phyloP scores from a whole-genome alignment of 2,888 invertebrate genomes.

The Leuctra nigra region DNA sequence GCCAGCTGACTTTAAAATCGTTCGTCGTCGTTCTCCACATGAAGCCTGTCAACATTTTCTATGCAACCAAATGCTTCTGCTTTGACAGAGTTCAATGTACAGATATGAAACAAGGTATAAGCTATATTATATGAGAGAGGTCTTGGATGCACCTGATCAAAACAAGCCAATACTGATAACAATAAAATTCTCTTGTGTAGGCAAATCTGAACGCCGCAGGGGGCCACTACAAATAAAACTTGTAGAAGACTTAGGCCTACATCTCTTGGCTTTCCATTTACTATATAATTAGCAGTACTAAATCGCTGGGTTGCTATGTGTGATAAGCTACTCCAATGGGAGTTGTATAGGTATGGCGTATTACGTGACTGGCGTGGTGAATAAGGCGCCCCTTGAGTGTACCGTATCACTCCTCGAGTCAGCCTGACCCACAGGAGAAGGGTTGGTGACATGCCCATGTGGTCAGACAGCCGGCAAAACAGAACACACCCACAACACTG shows the following conservation, averaged over 20 bases:
- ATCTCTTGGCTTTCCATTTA: conserved; percentile 10
- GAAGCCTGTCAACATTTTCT: no score
- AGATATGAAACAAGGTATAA: no score
- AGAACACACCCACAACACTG: no score
- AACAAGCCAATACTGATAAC: background rate
- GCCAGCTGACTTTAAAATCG: no score
- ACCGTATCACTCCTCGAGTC: background rate
- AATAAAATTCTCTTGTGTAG: background rate
- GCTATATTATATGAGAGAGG: no score
- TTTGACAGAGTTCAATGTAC: no score
- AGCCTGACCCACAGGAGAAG: background rate
- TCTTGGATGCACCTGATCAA: no score
- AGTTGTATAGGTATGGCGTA: no score
- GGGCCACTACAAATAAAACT: conserved; percentile 8
- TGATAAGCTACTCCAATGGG: conserved; percentile 6
- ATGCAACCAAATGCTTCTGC: no score
- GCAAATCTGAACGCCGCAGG: conserved; percentile 14
- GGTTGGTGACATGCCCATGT: background rate
- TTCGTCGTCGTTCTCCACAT: no score
- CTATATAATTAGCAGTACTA: conserved; percentile 25
- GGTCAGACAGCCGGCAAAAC: background rate
- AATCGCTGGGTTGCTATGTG: conserved; percentile 18
- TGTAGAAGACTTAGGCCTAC: background rate
- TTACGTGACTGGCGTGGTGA: conserved; percentile 19
- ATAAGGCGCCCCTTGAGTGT: background rate